Conservation (phyloP, 2,888 invertebrate species). For the Maniola hyperantus region DNA sequence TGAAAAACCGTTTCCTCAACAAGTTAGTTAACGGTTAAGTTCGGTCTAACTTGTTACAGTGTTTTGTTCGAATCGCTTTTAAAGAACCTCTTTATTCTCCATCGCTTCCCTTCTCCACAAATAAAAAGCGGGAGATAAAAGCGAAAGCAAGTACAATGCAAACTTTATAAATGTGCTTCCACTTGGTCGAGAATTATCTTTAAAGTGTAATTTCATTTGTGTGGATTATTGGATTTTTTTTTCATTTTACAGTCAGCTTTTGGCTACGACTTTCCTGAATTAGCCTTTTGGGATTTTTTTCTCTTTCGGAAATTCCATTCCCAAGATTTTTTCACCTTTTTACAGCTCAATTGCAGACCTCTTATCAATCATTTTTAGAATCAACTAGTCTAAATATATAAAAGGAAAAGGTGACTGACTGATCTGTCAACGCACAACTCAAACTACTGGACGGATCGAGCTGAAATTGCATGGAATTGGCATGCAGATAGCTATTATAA, state of each 20-base stretch:
- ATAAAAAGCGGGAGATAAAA: constrained; percentile 21
- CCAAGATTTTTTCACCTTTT: too few species aligned
- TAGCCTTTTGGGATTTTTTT: constrained; percentile 2
- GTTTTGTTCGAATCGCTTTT: constrained; percentile 25
- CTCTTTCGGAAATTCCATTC: too few species aligned
- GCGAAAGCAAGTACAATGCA: constrained; percentile 14
- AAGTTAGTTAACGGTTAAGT: constrained; percentile 21
- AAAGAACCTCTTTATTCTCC: constrained; percentile 24
- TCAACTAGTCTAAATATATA: too few species aligned
- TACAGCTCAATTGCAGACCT: too few species aligned
- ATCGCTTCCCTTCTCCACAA: constrained; percentile 14
- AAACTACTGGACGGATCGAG: too few species aligned
- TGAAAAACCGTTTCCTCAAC: constrained; percentile 14
- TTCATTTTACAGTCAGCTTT: neutral
- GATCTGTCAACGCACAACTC: too few species aligned
- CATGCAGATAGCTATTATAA: too few species aligned
- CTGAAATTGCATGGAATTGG: too few species aligned
- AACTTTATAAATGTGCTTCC: constrained; percentile 22
- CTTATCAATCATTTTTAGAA: too few species aligned
- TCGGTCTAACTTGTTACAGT: constrained; percentile 22
- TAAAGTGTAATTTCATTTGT: constrained; percentile 21
- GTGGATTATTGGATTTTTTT: constrained; percentile 10
- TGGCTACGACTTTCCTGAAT: neutral
- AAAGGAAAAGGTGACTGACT: too few species aligned
- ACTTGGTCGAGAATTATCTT: constrained; percentile 20